These are phyloP conservation scores for Bellardia bayeri DNA, from an alignment of 2,888 invertebrate species.

Conservation along the genomic window DNA sequence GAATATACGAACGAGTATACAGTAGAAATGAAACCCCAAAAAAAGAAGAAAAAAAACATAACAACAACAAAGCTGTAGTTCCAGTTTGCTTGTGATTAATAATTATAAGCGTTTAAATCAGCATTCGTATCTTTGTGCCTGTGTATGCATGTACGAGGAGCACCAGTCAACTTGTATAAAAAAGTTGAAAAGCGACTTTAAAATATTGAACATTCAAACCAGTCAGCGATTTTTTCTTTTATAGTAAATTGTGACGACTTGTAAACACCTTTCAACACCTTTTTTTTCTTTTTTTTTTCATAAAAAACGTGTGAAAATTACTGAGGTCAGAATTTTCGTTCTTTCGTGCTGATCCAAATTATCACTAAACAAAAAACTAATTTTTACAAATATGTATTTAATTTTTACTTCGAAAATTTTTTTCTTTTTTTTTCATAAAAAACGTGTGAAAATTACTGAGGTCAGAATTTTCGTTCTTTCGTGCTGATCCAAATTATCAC, in stretches of 20 bases:
- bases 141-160: neutral
- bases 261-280: constrained; percentile 27
- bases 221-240: constrained; percentile 1
- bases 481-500: too few relatives aligned
- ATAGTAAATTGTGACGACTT: neutral
- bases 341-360: too few relatives aligned
- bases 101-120: constrained; percentile 48
- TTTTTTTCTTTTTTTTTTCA: neutral
- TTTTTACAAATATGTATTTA: too few relatives aligned
- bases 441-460: neutral
- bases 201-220: constrained; percentile 45
- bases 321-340: too few relatives aligned
- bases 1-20: constrained; percentile 28
- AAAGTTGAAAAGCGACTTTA: constrained; percentile 67
- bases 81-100: constrained; percentile 62
- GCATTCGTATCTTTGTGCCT: constrained; percentile 9
- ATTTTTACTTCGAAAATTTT: too few relatives aligned
- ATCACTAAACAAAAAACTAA: too few relatives aligned
- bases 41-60: neutral
- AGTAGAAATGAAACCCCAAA: constrained; percentile 21
- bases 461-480: too few relatives aligned
- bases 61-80: constrained; percentile 64
- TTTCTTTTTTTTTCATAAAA: neutral
- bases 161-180: neutral
- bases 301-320: constrained; percentile 3